Conservation (phyloP, 2,797 vertebrate genomes). For the Knipowitschia caucasica region DNA sequence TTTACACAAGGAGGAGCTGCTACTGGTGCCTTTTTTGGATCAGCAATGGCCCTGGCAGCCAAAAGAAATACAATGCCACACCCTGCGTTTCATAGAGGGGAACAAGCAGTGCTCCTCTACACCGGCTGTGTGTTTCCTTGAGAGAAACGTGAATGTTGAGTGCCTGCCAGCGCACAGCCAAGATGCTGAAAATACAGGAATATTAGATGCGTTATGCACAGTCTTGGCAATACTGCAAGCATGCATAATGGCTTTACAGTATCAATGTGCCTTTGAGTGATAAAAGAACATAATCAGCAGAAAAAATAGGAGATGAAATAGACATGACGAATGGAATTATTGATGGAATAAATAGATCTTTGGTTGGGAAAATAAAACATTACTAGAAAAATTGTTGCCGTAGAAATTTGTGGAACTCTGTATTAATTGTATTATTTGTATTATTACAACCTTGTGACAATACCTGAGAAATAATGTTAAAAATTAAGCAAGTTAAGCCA, state of each 20-base stretch:
- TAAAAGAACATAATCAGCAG: slow-evolving; percentile 1
- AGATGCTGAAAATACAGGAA: slow-evolving; percentile 23
- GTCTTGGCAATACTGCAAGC: slow-evolving; percentile 15
- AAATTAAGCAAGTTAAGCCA: too few relatives aligned
- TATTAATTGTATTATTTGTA: too few relatives aligned
- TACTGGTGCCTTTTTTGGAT: background rate
- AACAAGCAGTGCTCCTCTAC: slow-evolving; percentile 10
- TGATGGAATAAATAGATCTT: background rate
- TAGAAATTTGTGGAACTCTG: background rate
- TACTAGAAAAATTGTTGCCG: background rate
- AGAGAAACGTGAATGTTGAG: slow-evolving; percentile 12
- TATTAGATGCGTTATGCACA: slow-evolving; percentile 36
- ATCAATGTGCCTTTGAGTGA: slow-evolving; percentile 26
- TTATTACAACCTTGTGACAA: too few relatives aligned
- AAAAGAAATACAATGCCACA: slow-evolving; percentile 10
- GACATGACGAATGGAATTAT: background rate
- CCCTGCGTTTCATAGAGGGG: slow-evolving; percentile 23
- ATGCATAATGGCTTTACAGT: slow-evolving; percentile 31
- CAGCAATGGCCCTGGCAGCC: background rate
- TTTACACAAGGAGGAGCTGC: slow-evolving; percentile 18
- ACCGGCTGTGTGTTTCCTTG: slow-evolving; percentile 1
- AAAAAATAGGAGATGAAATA: background rate
- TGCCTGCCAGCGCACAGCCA: background rate
- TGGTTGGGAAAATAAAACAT: too few relatives aligned
- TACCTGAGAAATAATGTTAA: too few relatives aligned